These are phyloP conservation scores for Tachina fera DNA, from an alignment of 2,888 invertebrate genomes.

Conservation along the genomic window DNA sequence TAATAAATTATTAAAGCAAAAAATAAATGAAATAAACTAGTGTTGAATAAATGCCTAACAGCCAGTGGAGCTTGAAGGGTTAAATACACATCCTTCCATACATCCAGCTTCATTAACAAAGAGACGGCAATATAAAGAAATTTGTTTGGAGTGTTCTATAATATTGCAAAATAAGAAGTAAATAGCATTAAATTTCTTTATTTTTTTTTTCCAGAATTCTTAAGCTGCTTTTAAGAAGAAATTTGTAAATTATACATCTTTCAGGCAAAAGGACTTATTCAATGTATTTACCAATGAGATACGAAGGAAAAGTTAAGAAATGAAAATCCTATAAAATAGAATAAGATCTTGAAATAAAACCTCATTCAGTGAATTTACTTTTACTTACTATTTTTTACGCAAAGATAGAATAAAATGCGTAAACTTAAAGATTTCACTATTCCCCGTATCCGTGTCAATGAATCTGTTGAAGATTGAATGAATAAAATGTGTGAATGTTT, in stretches of 20 bases:
- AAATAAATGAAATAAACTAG: no score
- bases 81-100: conserved; percentile 11
- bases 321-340: conserved; percentile 49
- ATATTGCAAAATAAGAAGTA: conserved; percentile 38
- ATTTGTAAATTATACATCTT: not conserved
- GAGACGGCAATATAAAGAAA: conserved; percentile 1
- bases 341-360: conserved; percentile 51
- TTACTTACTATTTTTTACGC: conserved; percentile 33
- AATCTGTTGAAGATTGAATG: conserved; percentile 13
- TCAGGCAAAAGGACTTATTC: not conserved
- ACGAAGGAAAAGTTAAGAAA: conserved; percentile 24
- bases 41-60: no score
- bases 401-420: conserved; percentile 38
- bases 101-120: conserved; percentile 5
- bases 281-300: conserved; percentile 37
- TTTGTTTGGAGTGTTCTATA: not conserved
- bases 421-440: not conserved
- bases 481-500: conserved; percentile 15
- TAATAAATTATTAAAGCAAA: no score
- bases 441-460: not conserved
- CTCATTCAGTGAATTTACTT: conserved; percentile 24
- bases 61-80: conserved; percentile 29
- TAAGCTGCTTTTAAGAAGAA: conserved; percentile 42
- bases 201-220: conserved; percentile 44
- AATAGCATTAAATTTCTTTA: conserved; percentile 67